phyloP scores from a whole-genome alignment of 2,888 invertebrate genomes.

The Electrophaes corylata region DNA sequence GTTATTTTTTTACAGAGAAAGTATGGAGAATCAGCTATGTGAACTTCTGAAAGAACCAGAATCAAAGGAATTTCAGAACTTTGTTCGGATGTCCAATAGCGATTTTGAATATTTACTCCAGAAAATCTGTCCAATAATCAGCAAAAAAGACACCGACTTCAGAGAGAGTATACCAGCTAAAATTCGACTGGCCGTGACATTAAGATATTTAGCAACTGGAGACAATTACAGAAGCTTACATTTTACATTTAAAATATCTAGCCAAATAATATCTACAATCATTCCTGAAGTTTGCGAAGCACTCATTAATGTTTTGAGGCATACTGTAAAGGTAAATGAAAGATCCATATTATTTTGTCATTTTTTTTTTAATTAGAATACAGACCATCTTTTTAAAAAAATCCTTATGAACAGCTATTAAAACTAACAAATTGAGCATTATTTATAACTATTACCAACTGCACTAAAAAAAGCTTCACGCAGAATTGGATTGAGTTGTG shows the following conservation, averaged over 20 bases:
- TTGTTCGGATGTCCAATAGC: slow-evolving; percentile 16
- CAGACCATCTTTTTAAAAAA: slow-evolving; percentile 1
- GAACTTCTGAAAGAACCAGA: slow-evolving; percentile 10
- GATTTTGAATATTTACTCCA: slow-evolving; percentile 17
- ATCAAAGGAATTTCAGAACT: slow-evolving; percentile 12
- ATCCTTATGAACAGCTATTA: slow-evolving; percentile 8
- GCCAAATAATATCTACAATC: slow-evolving; percentile 14
- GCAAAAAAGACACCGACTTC: slow-evolving; percentile 14
- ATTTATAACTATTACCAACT: slow-evolving; percentile 15
- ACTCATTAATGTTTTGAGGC: slow-evolving; percentile 17
- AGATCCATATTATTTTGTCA: slow-evolving; percentile 2
- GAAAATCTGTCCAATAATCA: background rate
- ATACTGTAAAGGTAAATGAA: slow-evolving; percentile 16
- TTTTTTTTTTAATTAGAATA: slow-evolving; percentile 9
- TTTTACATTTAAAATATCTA: slow-evolving; percentile 14
- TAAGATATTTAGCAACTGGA: slow-evolving; percentile 19
- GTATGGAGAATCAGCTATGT: slow-evolving; percentile 13
- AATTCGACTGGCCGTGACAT: slow-evolving; percentile 13
- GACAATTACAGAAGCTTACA: slow-evolving; percentile 7
- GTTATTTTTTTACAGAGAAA: slow-evolving; percentile 10
- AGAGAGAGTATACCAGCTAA: slow-evolving; percentile 16
- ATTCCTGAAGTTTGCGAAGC: slow-evolving; percentile 20
- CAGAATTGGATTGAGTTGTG: slow-evolving; percentile 23
- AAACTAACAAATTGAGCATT: slow-evolving; percentile 14
- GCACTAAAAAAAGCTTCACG: slow-evolving; percentile 26